Conservation (phyloP, 2,113 vertebrate species). For the Dasyurus viverrinus region DNA sequence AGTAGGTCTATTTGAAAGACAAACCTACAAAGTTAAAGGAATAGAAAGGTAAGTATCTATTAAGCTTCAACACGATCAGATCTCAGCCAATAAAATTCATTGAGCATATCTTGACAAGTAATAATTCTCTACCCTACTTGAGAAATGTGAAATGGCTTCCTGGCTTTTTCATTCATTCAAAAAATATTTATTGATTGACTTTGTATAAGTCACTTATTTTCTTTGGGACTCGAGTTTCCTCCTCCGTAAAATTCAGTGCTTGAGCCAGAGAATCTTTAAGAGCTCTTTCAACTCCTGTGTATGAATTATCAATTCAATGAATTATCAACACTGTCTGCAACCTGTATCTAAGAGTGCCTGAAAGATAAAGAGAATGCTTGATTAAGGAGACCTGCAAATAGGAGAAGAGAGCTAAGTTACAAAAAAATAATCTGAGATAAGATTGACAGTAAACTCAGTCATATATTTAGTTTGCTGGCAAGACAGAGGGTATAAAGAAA, state of each 20-base stretch:
- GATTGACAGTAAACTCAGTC: not conserved
- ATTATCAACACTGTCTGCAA: not conserved
- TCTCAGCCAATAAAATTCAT: not conserved
- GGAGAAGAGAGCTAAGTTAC: not conserved
- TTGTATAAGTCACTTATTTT: not conserved
- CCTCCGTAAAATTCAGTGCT: not conserved
- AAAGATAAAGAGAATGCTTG: not conserved
- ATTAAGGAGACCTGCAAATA: not conserved
- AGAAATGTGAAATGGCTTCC: not conserved
- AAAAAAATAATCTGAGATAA: not conserved
- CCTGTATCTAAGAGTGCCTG: not conserved
- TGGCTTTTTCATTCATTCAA: not conserved
- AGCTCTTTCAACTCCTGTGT: not conserved
- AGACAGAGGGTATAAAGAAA: not conserved
- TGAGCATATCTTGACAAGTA: not conserved
- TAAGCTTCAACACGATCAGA: not conserved
- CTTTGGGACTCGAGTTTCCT: not conserved
- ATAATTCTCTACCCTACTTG: not conserved
- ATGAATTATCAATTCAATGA: not conserved
- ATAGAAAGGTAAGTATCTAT: not conserved
- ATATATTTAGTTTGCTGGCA: not conserved
- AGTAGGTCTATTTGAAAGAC: not conserved
- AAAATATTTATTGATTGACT: not conserved
- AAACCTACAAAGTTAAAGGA: not conserved
- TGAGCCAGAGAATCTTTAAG: not conserved